These are phyloP conservation scores for Stigmatopora nigra DNA, from an alignment of 2,113 vertebrate genomes.

Conservation along the genomic window DNA sequence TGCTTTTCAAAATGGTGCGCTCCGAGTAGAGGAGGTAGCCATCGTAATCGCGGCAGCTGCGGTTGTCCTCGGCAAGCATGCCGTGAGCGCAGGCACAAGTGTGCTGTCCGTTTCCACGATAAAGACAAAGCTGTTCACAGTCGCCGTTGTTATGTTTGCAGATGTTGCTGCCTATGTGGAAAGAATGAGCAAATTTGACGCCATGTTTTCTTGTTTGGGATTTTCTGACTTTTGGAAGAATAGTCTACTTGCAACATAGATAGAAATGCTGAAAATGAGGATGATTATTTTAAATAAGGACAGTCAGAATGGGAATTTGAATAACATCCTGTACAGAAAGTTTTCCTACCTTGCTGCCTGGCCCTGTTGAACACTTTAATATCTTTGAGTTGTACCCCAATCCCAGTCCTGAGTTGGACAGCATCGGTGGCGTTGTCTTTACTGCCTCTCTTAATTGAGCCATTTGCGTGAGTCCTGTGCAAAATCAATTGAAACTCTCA, in stretches of 20 bases:
- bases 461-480: conserved; percentile 88
- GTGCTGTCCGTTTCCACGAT: conserved; percentile 70
- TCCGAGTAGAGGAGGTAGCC: conserved; percentile 96
- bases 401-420: conserved; percentile 84
- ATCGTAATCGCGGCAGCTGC: conserved; percentile 83
- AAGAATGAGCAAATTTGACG: background rate
- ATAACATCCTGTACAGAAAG: background rate
- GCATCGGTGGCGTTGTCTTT: conserved; percentile 94
- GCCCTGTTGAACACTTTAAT: conserved; percentile 96
- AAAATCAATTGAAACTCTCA: background rate
- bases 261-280: no score
- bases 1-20: conserved; percentile 93
- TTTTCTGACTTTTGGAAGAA: background rate
- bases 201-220: background rate
- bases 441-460: conserved; percentile 91
- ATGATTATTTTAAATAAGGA: background rate
- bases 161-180: conserved; percentile 81
- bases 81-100: conserved; percentile 92
- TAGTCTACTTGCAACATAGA: no score
- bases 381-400: conserved; percentile 97
- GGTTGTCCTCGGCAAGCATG: conserved; percentile 80
- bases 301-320: no score
- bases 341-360: conserved; percentile 80
- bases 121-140: conserved; percentile 92
- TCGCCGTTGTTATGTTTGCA: conserved; percentile 84